These are phyloP conservation scores for Anser cygnoides DNA, from an alignment of 2,113 vertebrate species.

Conservation along the genomic window DNA sequence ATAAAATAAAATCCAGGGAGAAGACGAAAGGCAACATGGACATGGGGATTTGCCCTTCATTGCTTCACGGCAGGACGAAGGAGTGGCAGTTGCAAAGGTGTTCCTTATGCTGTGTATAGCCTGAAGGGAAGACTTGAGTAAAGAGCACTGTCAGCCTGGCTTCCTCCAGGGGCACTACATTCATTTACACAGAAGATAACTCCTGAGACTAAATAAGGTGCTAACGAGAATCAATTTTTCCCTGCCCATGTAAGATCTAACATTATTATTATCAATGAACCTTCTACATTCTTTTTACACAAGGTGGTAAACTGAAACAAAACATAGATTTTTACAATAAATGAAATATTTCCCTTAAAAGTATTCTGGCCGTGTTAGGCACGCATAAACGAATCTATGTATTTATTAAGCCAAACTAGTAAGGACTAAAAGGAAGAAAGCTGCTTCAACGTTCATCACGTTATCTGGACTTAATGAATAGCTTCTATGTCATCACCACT, in stretches of 20 bases:
- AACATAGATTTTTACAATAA: not conserved
- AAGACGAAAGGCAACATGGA: not conserved
- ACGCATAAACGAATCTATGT: not conserved
- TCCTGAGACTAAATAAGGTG: not conserved
- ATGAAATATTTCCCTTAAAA: not conserved
- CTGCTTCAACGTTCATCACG: not conserved
- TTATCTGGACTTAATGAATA: not conserved
- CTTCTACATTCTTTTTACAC: not conserved
- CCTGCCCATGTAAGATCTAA: not conserved
- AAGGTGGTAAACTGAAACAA: not conserved
- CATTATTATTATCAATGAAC: not conserved
- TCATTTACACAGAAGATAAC: not conserved
- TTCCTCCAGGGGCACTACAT: not conserved
- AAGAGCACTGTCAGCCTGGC: not conserved
- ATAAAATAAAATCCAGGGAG: not conserved
- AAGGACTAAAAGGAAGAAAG: not conserved
- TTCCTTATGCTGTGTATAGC: not conserved
- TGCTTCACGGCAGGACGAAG: not conserved
- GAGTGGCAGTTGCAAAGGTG: not conserved
- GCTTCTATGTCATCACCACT: not conserved
- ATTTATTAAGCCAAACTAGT: not conserved
- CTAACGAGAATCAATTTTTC: not conserved
- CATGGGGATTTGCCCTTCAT: not conserved
- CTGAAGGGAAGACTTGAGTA: not conserved
- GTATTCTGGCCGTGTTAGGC: not conserved